phyloP scores from a whole-genome alignment of 2,888 invertebrate species.

The Listrodromus nycthemerus region DNA sequence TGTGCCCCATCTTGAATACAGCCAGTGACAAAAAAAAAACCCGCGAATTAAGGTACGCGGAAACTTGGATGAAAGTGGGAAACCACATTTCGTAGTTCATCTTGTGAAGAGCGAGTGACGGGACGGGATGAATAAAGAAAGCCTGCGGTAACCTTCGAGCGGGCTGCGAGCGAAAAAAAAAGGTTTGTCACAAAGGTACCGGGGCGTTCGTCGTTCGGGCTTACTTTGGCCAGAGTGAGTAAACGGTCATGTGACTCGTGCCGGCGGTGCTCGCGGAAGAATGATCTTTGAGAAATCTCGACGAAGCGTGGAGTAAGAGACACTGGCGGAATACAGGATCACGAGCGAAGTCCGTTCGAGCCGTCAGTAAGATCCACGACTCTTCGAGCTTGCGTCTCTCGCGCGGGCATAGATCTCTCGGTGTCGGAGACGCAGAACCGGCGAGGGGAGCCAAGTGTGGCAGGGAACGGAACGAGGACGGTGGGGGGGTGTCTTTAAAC shows the following conservation, averaged over 20 bases:
- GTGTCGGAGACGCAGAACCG: constrained; percentile 21
- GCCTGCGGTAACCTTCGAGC: background rate
- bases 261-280: constrained; percentile 2
- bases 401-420: constrained; percentile 38
- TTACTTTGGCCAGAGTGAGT: background rate
- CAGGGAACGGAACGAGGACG: background rate
- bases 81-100: background rate
- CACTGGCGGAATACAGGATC: constrained; percentile 6
- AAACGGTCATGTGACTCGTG: background rate
- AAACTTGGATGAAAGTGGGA: background rate
- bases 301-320: constrained; percentile 10
- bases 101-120: background rate
- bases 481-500: constrained; percentile 51
- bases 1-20: no score
- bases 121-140: background rate
- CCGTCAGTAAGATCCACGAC: background rate
- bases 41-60: background rate
- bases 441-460: constrained; percentile 33
- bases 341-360: constrained; percentile 1
- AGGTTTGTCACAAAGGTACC: background rate
- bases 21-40: background rate
- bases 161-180: background rate
- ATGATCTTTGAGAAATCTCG: constrained; percentile 43
- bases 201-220: background rate
- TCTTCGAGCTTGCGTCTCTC: constrained; percentile 4